Percentiles rank a stretch among this genome's conserved stretches.
phyloP scores from a whole-genome alignment of 2,797 vertebrate genomes.

The Podarcis lilfordi region DNA sequence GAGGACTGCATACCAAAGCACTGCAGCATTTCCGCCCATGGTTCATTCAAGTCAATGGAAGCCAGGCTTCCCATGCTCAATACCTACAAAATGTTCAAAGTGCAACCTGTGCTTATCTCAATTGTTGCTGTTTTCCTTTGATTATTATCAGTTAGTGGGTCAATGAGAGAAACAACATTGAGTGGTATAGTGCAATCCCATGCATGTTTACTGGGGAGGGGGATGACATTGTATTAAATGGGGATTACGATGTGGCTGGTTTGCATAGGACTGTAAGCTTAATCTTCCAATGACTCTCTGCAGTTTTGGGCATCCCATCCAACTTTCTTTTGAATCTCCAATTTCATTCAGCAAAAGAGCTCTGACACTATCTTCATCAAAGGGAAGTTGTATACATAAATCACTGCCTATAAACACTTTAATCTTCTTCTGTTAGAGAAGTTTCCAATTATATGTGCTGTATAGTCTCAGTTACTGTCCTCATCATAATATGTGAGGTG shows the following conservation, averaged over 20 bases:
- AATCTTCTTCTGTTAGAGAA: slow-evolving; percentile 22
- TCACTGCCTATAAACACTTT: slow-evolving; percentile 7
- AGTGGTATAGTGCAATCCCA: neutral
- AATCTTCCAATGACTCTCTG: neutral
- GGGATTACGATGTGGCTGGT: neutral
- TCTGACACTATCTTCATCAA: slow-evolving; percentile 11
- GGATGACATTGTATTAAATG: neutral
- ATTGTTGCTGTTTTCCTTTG: neutral
- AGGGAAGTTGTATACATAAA: neutral
- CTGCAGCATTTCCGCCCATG: too few species aligned
- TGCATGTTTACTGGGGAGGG: neutral
- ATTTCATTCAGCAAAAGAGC: neutral
- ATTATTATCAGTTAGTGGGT: neutral
- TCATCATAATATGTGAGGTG: neutral
- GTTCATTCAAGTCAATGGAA: neutral
- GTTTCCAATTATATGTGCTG: neutral
- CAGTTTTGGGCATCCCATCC: neutral
- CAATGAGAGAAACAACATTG: too few species aligned
- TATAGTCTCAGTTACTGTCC: neutral
- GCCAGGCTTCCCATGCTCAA: neutral
- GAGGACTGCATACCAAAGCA: too few species aligned
- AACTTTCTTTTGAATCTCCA: neutral
- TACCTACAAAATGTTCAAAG: neutral
- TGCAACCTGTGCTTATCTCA: too few species aligned
- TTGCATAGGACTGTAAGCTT: neutral